Percentiles rank a stretch among this genome's conserved stretches.
These are phyloP conservation scores for Microplitis manilae DNA, from an alignment of 2,888 invertebrate species.

Conservation along the genomic window DNA sequence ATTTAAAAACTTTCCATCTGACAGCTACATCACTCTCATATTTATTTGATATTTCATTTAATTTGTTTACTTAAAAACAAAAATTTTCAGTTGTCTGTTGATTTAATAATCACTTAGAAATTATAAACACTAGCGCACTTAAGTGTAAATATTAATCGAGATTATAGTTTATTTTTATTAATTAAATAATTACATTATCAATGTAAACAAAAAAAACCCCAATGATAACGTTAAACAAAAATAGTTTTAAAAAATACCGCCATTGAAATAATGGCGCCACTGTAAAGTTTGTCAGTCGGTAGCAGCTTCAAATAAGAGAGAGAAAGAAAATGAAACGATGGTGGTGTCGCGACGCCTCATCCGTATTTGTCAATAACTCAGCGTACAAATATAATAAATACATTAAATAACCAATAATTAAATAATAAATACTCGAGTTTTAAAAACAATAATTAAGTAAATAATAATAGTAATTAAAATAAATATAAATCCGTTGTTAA, in stretches of 20 bases:
- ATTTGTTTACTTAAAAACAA: too few species aligned
- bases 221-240: not conserved
- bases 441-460: not conserved
- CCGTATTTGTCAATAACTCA: constrained; percentile 66
- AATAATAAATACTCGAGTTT: not conserved
- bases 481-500: not conserved
- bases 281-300: not conserved
- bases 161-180: not conserved
- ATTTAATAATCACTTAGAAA: too few species aligned
- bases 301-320: not conserved
- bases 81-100: too few species aligned
- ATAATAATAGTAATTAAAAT: not conserved
- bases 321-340: constrained; percentile 45
- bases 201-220: not conserved
- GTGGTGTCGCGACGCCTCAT: constrained; percentile 63
- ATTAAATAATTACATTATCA: not conserved
- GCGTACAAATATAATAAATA: constrained; percentile 56
- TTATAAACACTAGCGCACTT: too few species aligned
- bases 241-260: constrained; percentile 31
- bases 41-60: too few species aligned
- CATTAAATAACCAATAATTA: constrained; percentile 16
- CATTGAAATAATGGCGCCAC: constrained; percentile 7
- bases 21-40: too few species aligned
- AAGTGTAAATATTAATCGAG: too few species aligned
- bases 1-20: too few species aligned